Evolutionary conservation across 2,113 vertebrate genomes (phyloP).

Genomic region (Genyomyrus donnyi): DNA sequence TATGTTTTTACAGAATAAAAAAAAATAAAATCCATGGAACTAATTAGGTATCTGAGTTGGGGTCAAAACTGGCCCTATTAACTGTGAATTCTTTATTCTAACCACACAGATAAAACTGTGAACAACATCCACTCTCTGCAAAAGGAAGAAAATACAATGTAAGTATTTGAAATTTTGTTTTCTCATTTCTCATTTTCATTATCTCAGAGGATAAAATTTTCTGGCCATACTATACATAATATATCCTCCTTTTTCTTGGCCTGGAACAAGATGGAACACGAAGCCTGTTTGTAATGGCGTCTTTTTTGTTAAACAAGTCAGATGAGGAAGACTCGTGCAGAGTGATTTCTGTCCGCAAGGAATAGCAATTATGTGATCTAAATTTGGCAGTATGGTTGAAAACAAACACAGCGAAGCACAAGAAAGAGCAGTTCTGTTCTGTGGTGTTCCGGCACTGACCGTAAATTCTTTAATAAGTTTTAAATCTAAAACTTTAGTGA

Average conservation of each 20-base stretch:
- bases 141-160: neutral
- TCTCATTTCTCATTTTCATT: neutral
- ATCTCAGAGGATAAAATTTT: neutral
- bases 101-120: neutral
- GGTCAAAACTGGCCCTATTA: neutral
- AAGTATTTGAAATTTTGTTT: neutral
- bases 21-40: neutral
- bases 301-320: neutral
- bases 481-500: neutral
- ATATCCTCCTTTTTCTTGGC: neutral
- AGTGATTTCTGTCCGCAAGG: neutral
- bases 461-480: neutral
- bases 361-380: neutral
- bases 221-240: neutral
- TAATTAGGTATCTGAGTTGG: neutral
- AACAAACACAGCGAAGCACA: neutral
- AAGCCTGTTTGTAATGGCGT: neutral
- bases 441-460: neutral
- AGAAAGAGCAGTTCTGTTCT: neutral
- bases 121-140: neutral
- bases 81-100: neutral
- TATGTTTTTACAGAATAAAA: neutral
- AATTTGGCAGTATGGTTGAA: neutral
- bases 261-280: neutral
- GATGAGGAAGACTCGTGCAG: neutral